Conservation (phyloP, 2,797 vertebrate species). For the Lutra lutra region DNA sequence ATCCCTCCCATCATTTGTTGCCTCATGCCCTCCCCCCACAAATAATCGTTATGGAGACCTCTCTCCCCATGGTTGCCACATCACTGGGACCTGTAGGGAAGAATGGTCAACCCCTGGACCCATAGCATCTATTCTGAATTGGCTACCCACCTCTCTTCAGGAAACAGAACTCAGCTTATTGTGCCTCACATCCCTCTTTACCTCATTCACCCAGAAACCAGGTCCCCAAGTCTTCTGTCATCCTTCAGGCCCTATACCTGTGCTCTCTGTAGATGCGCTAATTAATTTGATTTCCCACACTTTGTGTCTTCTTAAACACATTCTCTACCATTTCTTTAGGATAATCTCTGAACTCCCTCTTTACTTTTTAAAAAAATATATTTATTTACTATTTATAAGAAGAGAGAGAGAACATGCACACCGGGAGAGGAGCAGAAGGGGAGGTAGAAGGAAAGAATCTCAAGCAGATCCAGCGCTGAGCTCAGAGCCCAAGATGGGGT, state of each 20-base stretch:
- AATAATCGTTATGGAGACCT: neutral
- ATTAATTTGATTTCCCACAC: neutral
- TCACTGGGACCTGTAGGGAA: neutral
- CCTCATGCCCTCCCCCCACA: neutral
- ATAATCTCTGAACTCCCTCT: neutral
- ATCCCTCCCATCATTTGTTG: too few relatives aligned
- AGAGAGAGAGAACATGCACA: too few relatives aligned
- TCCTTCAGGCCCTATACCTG: neutral
- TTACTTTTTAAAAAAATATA: neutral
- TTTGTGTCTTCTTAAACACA: neutral
- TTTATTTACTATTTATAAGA: too few relatives aligned
- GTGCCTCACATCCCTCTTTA: accelerated
- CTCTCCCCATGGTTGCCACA: neutral
- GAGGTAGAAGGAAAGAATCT: too few relatives aligned
- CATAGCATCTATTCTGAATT: neutral
- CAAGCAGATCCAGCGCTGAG: too few relatives aligned
- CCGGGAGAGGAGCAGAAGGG: too few relatives aligned
- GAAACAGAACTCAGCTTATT: neutral
- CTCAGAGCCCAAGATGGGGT: too few relatives aligned
- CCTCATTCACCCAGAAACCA: neutral
- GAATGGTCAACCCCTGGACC: too few relatives aligned
- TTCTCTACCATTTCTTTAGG: neutral
- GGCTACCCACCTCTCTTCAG: neutral
- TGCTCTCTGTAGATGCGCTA: neutral
- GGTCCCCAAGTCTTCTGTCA: neutral